Conservation (phyloP, 23 tunicate species). For the Diplosoma virens region DNA sequence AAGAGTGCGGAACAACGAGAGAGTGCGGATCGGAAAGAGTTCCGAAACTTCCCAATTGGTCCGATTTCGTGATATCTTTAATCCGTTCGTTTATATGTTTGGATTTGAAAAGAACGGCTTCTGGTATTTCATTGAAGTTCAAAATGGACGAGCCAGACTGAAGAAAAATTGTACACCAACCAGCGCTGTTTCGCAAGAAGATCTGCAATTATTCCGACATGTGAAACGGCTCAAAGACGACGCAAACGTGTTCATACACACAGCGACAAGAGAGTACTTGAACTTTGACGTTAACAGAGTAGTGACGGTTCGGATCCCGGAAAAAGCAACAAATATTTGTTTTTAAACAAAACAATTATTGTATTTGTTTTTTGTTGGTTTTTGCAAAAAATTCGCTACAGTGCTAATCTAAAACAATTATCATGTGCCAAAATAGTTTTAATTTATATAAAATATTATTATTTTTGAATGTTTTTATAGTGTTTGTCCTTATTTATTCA, state of each 20-base stretch:
- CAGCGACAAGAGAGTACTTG: not conserved
- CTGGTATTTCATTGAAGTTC: not conserved
- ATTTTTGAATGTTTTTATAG: too few relatives aligned
- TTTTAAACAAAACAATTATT: too few relatives aligned
- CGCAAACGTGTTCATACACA: not conserved
- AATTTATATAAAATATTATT: too few relatives aligned
- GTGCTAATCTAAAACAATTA: too few relatives aligned
- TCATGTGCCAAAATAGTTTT: too few relatives aligned
- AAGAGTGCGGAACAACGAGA: not conserved
- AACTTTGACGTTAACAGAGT: too few relatives aligned
- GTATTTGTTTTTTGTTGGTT: too few relatives aligned
- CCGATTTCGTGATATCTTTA: not conserved
- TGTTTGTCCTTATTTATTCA: too few relatives aligned
- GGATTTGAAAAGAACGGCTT: not conserved
- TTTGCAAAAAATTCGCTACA: too few relatives aligned
- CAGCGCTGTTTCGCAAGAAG: not conserved
- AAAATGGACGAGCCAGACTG: not conserved
- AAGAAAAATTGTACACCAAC: not conserved
- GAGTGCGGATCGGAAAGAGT: not conserved
- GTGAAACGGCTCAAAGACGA: not conserved
- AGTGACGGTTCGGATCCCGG: too few relatives aligned
- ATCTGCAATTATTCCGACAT: not conserved
- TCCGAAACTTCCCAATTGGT: not conserved
- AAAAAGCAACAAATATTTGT: not conserved
- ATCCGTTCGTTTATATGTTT: not conserved